phyloP scores from a whole-genome alignment of 2,797 vertebrate genomes.

The Scolopax rusticola region DNA sequence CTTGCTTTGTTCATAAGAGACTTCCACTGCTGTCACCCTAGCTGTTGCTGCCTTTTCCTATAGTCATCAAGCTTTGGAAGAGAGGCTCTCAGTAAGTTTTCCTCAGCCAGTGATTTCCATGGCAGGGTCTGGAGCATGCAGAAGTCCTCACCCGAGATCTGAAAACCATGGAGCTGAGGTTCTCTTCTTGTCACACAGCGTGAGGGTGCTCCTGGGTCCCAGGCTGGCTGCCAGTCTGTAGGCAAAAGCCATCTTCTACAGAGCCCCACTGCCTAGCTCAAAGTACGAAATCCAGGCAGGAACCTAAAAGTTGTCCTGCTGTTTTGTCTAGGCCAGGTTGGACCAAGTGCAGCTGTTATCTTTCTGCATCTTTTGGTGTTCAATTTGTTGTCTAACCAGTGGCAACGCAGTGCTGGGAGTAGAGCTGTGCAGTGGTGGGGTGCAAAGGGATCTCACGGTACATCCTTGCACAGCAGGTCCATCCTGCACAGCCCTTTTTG shows the following conservation, averaged over 20 bases:
- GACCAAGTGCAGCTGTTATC: background rate
- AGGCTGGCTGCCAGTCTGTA: background rate
- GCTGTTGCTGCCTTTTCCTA: rapidly evolving
- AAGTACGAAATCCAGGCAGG: background rate
- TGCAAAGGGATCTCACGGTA: rapidly evolving
- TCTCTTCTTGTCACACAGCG: rapidly evolving
- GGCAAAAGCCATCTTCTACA: background rate
- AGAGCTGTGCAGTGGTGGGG: background rate
- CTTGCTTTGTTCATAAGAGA: background rate
- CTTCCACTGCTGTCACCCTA: background rate
- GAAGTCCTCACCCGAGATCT: background rate
- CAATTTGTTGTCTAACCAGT: background rate
- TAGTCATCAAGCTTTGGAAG: background rate
- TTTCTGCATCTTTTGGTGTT: background rate
- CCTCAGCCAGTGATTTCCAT: background rate
- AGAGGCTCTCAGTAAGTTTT: background rate
- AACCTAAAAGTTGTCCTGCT: background rate
- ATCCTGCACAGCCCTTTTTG: background rate
- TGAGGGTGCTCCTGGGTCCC: background rate
- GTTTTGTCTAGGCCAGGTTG: background rate
- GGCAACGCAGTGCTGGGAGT: background rate
- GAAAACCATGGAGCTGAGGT: background rate
- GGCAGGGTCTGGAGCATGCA: background rate
- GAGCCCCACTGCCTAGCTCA: background rate
- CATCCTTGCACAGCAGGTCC: rapidly evolving